These are phyloP conservation scores for Meloidogyne chitwoodi DNA, from an alignment of 1,140 invertebrate genomes.

Conservation along the genomic window DNA sequence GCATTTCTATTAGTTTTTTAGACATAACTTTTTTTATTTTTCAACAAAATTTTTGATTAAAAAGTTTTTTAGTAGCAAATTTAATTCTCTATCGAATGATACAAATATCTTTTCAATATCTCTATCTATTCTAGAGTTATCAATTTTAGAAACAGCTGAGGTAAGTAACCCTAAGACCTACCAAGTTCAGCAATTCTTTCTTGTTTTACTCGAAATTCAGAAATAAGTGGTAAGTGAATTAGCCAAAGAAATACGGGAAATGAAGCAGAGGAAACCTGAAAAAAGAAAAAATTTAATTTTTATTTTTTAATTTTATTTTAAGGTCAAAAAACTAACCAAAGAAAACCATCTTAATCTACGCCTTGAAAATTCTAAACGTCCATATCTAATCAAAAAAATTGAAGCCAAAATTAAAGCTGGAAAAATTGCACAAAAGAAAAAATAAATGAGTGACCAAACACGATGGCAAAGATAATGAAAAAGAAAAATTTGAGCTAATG, in stretches of 20 bases:
- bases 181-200: conserved; percentile 40
- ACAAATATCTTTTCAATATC: no score
- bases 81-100: no score
- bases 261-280: conserved; percentile 45
- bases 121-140: no score
- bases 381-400: conserved; percentile 52
- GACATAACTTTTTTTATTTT: no score
- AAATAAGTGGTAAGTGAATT: conserved; percentile 48
- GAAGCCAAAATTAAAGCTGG: conserved; percentile 44
- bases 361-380: conserved; percentile 35
- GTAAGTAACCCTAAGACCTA: background rate
- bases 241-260: conserved; percentile 52
- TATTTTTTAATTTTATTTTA: background rate
- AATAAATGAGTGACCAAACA: conserved; percentile 41
- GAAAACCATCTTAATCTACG: background rate
- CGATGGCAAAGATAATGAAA: conserved; percentile 54
- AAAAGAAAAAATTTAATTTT: conserved; percentile 40
- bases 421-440: conserved; percentile 41
- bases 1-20: no score
- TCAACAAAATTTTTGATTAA: no score
- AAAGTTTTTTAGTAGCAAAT: no score
- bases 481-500: conserved; percentile 54
- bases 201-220: conserved; percentile 42
- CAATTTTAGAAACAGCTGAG: background rate
- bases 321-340: background rate